phyloP scores from a whole-genome alignment of 2,113 vertebrate species.

The Pyxicephalus adspersus region DNA sequence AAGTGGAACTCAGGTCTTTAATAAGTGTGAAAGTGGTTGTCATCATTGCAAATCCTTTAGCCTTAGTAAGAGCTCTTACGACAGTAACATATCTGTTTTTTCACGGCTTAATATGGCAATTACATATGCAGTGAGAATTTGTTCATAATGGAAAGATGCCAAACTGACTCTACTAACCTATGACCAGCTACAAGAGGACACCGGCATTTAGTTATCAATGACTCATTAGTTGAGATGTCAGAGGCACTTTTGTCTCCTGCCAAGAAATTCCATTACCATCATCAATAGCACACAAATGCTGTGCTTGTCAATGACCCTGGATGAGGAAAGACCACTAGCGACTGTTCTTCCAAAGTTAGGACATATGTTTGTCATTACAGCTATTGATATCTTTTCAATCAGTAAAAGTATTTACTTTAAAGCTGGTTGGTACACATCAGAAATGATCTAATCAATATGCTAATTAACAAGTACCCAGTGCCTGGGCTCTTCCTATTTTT shows the following conservation, averaged over 20 bases:
- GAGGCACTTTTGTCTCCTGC: conserved; percentile 49
- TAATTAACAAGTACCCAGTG: conserved; percentile 24
- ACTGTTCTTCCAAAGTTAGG: conserved; percentile 44
- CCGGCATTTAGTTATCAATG: conserved; percentile 52
- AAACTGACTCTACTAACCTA: conserved; percentile 23
- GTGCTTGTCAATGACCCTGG: conserved; percentile 50
- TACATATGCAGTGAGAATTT: neutral
- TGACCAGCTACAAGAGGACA: conserved; percentile 32
- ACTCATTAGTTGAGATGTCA: conserved; percentile 55
- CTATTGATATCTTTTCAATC: conserved; percentile 55
- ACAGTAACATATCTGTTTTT: neutral
- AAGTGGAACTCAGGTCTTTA: too few relatives aligned
- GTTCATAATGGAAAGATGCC: neutral
- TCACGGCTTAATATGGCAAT: neutral
- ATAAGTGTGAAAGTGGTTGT: too few relatives aligned
- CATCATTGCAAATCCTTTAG: too few relatives aligned
- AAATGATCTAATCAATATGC: conserved; percentile 47
- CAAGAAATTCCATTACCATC: conserved; percentile 52
- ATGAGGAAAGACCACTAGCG: conserved; percentile 48
- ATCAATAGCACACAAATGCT: conserved; percentile 39
- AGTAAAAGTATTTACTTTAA: conserved; percentile 37
- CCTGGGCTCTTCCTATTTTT: neutral
- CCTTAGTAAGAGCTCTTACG: too few relatives aligned
- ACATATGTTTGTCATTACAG: conserved; percentile 55
- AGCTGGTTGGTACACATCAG: conserved; percentile 29